phyloP scores from a whole-genome alignment of 2,113 vertebrate species.

The Synchiropus splendidus region DNA sequence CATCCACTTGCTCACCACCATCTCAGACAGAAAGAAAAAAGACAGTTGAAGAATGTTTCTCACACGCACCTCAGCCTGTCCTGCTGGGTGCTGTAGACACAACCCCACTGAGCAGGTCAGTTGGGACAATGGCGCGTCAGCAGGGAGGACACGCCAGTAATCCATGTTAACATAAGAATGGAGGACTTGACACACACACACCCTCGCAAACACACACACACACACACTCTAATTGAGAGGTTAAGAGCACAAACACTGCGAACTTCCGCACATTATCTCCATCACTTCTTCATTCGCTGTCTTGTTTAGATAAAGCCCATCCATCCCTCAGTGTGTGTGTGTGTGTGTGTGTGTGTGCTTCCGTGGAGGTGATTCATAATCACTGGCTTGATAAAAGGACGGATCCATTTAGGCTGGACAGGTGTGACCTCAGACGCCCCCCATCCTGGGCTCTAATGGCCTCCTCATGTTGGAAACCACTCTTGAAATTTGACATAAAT shows the following conservation, averaged over 20 bases:
- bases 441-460: constrained; percentile 9
- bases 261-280: constrained; percentile 20
- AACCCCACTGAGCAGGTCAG: constrained; percentile 46
- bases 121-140: constrained; percentile 39
- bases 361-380: constrained; percentile 29
- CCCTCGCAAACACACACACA: constrained; percentile 19
- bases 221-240: constrained; percentile 6
- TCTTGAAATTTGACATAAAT: too few relatives aligned
- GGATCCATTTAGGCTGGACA: constrained; percentile 31
- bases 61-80: constrained; percentile 29
- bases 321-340: constrained; percentile 12
- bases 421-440: constrained; percentile 30
- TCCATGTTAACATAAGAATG: constrained; percentile 53
- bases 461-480: constrained; percentile 3
- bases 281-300: constrained; percentile 19
- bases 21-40: too few relatives aligned
- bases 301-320: constrained; percentile 30
- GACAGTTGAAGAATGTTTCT: too few relatives aligned
- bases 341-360: constrained; percentile 8
- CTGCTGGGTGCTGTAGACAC: constrained; percentile 56
- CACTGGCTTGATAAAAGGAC: constrained; percentile 23
- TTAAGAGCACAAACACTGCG: constrained; percentile 2
- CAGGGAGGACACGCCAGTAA: constrained; percentile 39
- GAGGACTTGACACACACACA: constrained; percentile 21
- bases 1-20: too few relatives aligned